Evolutionary conservation across 2,113 vertebrate genomes (phyloP).

Genomic region (Actenoides lindsayi): DNA sequence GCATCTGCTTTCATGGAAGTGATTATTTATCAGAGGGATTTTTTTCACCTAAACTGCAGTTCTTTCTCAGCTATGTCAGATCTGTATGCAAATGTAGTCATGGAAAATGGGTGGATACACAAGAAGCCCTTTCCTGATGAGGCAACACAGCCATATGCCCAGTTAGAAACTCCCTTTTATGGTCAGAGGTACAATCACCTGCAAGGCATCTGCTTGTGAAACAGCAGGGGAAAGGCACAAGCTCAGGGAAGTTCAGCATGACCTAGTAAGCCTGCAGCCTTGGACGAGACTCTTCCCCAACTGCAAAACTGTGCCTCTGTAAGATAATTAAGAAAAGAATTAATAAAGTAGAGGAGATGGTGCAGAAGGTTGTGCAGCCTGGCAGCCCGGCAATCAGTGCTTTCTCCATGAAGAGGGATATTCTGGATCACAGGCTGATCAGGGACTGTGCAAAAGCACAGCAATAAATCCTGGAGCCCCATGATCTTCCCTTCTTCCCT

Average conservation of each 20-base stretch:
- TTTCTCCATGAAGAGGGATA: neutral
- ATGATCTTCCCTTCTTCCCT: neutral
- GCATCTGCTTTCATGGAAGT: neutral
- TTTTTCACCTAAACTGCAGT: neutral
- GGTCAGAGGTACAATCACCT: neutral
- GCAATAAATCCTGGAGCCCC: neutral
- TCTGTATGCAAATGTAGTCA: neutral
- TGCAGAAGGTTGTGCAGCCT: neutral
- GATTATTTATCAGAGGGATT: neutral
- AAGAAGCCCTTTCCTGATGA: neutral
- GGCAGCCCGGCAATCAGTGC: neutral
- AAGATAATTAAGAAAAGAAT: neutral
- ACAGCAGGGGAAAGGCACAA: fast-evolving
- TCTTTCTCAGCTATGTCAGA: neutral
- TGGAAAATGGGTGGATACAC: neutral
- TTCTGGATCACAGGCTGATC: neutral
- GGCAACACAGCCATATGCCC: neutral
- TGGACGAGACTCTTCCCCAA: neutral
- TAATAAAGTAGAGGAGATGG: fast-evolving
- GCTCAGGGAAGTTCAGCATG: neutral
- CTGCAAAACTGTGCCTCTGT: neutral
- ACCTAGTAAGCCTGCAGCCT: fast-evolving
- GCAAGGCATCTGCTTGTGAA: neutral
- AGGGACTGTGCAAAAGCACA: neutral
- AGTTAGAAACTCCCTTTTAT: neutral